Evolutionary conservation across 2,888 invertebrate genomes (phyloP).

Genomic region (Oeneis ivallda): DNA sequence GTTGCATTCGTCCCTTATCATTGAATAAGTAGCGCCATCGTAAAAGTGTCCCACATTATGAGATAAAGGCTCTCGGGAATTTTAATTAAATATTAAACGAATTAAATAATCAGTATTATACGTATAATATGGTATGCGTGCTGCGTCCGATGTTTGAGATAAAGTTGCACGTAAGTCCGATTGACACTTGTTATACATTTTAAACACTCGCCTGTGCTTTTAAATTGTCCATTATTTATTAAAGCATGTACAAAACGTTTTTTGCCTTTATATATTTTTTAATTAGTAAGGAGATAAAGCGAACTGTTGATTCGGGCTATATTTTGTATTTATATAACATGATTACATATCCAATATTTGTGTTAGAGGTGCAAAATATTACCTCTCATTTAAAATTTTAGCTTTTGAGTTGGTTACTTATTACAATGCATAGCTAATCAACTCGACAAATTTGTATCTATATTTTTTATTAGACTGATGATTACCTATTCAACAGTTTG

Average conservation of each 20-base stretch:
- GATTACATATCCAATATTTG: slow-evolving; percentile 18
- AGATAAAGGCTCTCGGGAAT: slow-evolving; percentile 79
- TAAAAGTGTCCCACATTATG: slow-evolving; percentile 81
- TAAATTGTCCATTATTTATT: slow-evolving; percentile 48
- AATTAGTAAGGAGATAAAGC: slow-evolving; percentile 51
- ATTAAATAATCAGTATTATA: slow-evolving; percentile 82
- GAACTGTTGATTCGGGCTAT: slow-evolving; percentile 51
- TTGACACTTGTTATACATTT: slow-evolving; percentile 58
- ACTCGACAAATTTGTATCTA: not conserved
- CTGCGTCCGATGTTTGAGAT: slow-evolving; percentile 67
- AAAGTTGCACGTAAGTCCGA: slow-evolving; percentile 61
- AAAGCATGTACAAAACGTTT: slow-evolving; percentile 56
- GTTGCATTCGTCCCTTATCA: slow-evolving; percentile 70
- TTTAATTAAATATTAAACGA: slow-evolving; percentile 82
- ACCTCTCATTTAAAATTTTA: slow-evolving; percentile 19
- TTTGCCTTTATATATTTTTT: slow-evolving; percentile 45
- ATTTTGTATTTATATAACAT: slow-evolving; percentile 15
- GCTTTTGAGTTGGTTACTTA: not conserved
- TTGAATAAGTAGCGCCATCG: slow-evolving; percentile 77
- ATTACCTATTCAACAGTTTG: slow-evolving; percentile 64
- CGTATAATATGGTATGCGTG: slow-evolving; percentile 77
- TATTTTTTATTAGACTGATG: slow-evolving; percentile 29
- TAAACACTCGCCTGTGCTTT: slow-evolving; percentile 49
- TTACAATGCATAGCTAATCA: too few species aligned
- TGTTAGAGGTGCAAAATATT: slow-evolving; percentile 27